Percentiles rank a stretch among this genome's conserved stretches.
Conservation (phyloP, 2,797 vertebrate genomes). For the Neosalanx taihuensis region DNA sequence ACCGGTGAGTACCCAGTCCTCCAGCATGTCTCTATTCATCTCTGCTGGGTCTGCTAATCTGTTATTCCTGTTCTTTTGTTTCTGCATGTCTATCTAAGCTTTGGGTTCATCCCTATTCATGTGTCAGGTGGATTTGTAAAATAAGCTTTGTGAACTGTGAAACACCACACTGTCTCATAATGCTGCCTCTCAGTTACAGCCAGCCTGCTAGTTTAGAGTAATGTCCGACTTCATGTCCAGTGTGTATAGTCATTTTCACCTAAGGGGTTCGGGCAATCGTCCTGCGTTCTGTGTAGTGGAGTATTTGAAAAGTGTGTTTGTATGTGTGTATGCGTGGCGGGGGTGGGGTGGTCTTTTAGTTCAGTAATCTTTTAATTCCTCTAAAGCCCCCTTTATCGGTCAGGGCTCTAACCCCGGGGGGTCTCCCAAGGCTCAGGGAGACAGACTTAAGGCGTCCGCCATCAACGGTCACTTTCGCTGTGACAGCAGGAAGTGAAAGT, state of each 20-base stretch:
- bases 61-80: background rate
- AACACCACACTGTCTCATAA: no score
- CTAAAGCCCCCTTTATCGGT: conserved; percentile 42
- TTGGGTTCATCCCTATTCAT: no score
- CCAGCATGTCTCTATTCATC: conserved; percentile 22
- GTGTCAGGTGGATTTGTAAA: no score
- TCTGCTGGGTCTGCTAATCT: conserved; percentile 1
- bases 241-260: no score
- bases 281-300: background rate
- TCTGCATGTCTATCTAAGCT: background rate
- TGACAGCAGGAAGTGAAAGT: conserved; percentile 21
- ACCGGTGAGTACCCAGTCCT: conserved; percentile 45
- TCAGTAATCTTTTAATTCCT: conserved; percentile 67
- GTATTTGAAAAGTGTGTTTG: background rate
- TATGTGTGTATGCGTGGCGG: no score
- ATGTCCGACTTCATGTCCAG: no score
- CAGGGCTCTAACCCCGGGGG: conserved; percentile 32
- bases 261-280: background rate
- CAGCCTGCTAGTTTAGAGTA: background rate
- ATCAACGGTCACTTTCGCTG: conserved; percentile 46
- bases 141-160: no score
- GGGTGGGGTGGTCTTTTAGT: conserved; percentile 39
- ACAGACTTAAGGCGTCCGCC: conserved; percentile 45
- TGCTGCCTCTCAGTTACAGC: no score
- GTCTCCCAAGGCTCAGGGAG: conserved; percentile 40